Evolutionary conservation across 2,888 invertebrate genomes (phyloP).

Genomic region (Hirtodrosophila confusa): DNA sequence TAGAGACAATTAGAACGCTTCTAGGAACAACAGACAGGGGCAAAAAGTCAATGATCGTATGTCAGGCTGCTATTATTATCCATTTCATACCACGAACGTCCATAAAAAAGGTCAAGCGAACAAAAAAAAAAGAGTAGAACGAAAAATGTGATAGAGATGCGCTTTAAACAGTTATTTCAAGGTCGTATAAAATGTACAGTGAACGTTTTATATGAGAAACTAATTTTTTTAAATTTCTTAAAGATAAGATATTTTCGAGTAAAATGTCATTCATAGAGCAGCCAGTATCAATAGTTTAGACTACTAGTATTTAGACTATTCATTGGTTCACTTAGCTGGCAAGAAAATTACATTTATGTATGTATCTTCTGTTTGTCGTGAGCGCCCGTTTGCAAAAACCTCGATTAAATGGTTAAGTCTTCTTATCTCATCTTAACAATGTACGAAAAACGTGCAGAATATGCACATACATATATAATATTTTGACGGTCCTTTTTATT

Average conservation of each 20-base stretch:
- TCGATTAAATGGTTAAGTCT: too few species aligned
- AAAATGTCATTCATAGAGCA: too few species aligned
- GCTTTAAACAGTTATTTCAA: conserved; percentile 65
- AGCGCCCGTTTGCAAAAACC: too few species aligned
- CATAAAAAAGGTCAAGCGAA: conserved; percentile 18
- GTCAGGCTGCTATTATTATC: conserved; percentile 27
- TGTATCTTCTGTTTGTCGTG: too few species aligned
- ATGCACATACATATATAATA: too few species aligned
- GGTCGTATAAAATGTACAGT: conserved; percentile 56
- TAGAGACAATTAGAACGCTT: conserved; percentile 35
- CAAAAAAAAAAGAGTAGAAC: conserved; percentile 14
- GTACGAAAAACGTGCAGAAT: too few species aligned
- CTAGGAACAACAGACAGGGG: conserved; percentile 40
- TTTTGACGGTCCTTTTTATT: neutral
- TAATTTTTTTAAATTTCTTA: neutral
- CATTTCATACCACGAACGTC: conserved; percentile 12
- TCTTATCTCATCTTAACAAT: too few species aligned
- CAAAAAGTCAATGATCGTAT: conserved; percentile 61
- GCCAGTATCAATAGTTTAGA: too few species aligned
- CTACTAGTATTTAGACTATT: too few species aligned
- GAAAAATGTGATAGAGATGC: conserved; percentile 10
- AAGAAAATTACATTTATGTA: too few species aligned
- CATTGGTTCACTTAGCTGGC: too few species aligned
- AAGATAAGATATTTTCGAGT: too few species aligned
- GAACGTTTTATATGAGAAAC: conserved; percentile 1